These are phyloP conservation scores for Drosophila melanogaster DNA, from an alignment of 1,140 invertebrate species.

Conservation along the genomic window Release_6_plus_ISO1_MT NT_037436.4:4597001-4597500, in stretches of 20 bases:
- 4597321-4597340: slow-evolving; percentile 25
- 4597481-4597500: slow-evolving; percentile 54
- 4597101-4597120: background rate
- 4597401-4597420: background rate
- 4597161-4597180: background rate
- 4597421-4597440: background rate
- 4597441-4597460: slow-evolving; percentile 23
- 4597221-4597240: background rate
- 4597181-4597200: slow-evolving; percentile 8
- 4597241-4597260: slow-evolving; percentile 15
- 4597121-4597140: background rate
- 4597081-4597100: background rate
- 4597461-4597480: slow-evolving; percentile 67
- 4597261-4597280: no score
- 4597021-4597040: slow-evolving; percentile 7
- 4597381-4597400: slow-evolving; percentile 33
- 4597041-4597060: background rate
- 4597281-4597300: slow-evolving; percentile 3
- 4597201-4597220: background rate
- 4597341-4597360: slow-evolving; percentile 26
- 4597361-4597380: slow-evolving; percentile 61
- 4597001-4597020: slow-evolving; percentile 13
- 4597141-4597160: no score
- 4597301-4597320: slow-evolving; percentile 29
- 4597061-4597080: background rate